These are phyloP conservation scores for Stegodyphus mimosarum DNA, from an alignment of 1,140 invertebrate species.

Conservation along the genomic window DNA sequence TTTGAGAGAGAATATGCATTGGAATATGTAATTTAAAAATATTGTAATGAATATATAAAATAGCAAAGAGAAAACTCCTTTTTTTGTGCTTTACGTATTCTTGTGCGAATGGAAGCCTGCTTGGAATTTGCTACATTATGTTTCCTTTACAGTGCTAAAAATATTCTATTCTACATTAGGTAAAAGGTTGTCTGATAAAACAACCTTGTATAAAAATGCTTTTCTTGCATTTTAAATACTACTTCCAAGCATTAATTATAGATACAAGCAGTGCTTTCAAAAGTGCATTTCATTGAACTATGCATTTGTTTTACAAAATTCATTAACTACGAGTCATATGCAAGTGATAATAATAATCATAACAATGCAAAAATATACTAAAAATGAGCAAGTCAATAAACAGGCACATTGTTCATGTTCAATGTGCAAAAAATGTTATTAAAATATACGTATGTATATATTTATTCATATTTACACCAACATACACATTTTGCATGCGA, in stretches of 20 bases:
- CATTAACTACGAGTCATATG: conserved; percentile 22
- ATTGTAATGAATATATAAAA: no score
- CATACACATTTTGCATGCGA: conserved; percentile 49
- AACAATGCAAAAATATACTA: not conserved
- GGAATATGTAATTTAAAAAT: no score
- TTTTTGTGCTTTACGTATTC: no score
- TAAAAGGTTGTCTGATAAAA: no score
- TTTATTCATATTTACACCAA: conserved; percentile 34
- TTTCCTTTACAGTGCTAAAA: no score
- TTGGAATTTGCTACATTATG: no score
- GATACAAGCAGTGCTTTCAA: conserved; percentile 19
- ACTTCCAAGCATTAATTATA: conserved; percentile 4
- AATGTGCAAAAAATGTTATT: conserved; percentile 40
- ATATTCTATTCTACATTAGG: no score
- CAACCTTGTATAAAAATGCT: not conserved
- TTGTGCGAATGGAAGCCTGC: no score
- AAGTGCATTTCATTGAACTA: conserved; percentile 22
- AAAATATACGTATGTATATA: conserved; percentile 10
- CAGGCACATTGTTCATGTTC: conserved; percentile 38
- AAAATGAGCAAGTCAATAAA: conserved; percentile 6
- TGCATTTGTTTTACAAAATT: not conserved
- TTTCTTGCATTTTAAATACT: not conserved
- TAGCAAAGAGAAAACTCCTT: no score
- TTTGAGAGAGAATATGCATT: no score
- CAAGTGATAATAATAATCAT: conserved; percentile 11